phyloP scores from a whole-genome alignment of 2,113 vertebrate species.

The human region DNA sequence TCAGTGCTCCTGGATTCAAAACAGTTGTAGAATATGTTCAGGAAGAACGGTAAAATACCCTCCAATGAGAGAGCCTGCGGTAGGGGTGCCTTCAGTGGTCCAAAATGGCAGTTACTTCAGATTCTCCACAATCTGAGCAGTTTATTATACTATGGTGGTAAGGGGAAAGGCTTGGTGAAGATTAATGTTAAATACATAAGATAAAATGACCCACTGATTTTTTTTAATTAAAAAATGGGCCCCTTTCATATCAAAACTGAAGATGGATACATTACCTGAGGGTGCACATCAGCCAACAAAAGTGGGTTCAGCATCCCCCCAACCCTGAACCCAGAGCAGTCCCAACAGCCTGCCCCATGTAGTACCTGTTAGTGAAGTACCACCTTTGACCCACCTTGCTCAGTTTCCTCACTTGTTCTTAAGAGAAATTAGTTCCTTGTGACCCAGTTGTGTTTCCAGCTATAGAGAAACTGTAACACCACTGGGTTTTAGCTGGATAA shows the following conservation, averaged over 20 bases:
- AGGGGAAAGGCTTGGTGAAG: neutral
- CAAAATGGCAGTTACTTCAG: neutral
- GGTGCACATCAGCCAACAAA: neutral
- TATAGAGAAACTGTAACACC: neutral
- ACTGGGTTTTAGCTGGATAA: neutral
- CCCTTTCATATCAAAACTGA: neutral
- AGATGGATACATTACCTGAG: neutral
- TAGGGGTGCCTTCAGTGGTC: neutral
- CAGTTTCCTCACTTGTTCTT: neutral
- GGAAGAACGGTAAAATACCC: neutral
- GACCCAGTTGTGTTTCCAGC: neutral
- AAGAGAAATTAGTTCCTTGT: neutral
- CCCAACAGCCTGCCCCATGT: neutral
- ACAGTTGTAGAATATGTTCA: neutral
- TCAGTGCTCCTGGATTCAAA: neutral
- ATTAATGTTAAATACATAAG: conserved; percentile 4
- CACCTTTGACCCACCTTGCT: neutral
- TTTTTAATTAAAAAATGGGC: neutral
- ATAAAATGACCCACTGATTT: neutral
- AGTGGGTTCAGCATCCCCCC: neutral
- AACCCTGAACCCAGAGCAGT: neutral
- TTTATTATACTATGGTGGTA: neutral
- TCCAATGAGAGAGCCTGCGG: neutral
- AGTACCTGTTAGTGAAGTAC: neutral
- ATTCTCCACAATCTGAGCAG: neutral